Base-by-base conservation (phyloP, 2,797 vertebrate species). In the Pipistrellus nathusii region DNA sequence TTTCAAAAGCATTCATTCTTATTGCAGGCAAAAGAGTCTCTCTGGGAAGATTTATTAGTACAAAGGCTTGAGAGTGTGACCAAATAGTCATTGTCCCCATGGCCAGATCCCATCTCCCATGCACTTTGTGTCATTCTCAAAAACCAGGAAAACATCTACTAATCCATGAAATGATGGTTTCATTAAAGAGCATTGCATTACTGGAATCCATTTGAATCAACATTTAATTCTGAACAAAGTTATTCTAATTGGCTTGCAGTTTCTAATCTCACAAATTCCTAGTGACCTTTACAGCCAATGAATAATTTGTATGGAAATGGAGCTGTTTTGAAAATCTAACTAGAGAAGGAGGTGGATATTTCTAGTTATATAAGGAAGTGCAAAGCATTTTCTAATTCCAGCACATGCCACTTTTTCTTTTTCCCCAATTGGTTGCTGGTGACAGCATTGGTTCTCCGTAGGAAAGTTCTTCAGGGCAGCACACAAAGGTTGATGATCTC, bases 1-100 rank as follows among this genome's bases (percentile, higher is more conserved):
- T 97, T 97, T 97, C 85, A 96, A 96, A 97, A 89, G 71, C 94
- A 93, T 96, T 95, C 89, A 95, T 97, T 94, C 88, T 85, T 94
- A 89, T 11, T 88, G 75, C 90, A 94, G 69, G 72, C 82, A 93
- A 96, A 91, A 76, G 53, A 78, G 30, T 82, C 57, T 95, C n/a
- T 96, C 69, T 91, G 82, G 92, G 51, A 96, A 92, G 83, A 96
- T 57, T 95, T 96, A 82, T 93, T 95, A 93, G n/a, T 82, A 90
- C 87, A 57, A 57, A 82, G 25, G 25, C 77, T 96, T 76, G 87
- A 88, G 96, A 71, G 27, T 35, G 20, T 76, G n/a, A 66, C 46
- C 38, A 93, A 85, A 78, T 35, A 86, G 32, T 83, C 53, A 86
- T 85, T 89, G 78, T 72, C 6, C 32, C 51, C 72, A 83, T 4